These are phyloP conservation scores for Charanyca ferruginea DNA, from an alignment of 2,888 invertebrate genomes.

Conservation along the genomic window DNA sequence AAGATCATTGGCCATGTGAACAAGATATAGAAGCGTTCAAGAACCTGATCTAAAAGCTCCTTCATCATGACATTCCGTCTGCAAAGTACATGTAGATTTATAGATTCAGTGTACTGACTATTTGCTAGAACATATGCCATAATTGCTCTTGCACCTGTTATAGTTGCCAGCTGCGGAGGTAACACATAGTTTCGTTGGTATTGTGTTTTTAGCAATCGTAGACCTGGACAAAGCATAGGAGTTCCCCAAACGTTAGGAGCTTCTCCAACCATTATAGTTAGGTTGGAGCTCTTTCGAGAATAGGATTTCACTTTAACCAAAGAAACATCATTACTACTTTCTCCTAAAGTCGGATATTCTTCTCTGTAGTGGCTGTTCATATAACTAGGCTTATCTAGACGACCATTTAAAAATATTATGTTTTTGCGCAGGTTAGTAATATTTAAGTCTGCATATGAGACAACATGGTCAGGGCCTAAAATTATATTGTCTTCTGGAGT, in stretches of 20 bases:
- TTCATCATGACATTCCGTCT: constrained; percentile 71
- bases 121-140: constrained; percentile 68
- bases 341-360: constrained; percentile 69
- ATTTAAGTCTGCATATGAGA: constrained; percentile 62
- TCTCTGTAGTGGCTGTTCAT: constrained; percentile 63
- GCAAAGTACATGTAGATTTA: constrained; percentile 66
- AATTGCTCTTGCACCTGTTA: constrained; percentile 79
- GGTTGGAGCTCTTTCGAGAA: constrained; percentile 71
- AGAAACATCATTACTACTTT: constrained; percentile 56
- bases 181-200: constrained; percentile 70
- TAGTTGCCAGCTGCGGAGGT: constrained; percentile 80
- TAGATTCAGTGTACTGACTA: constrained; percentile 39
- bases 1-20: constrained; percentile 83
- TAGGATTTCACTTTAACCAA: constrained; percentile 77
- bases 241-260: constrained; percentile 80
- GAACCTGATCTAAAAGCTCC: constrained; percentile 68
- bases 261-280: constrained; percentile 46
- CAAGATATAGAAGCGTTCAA: constrained; percentile 77
- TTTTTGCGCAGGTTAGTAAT: constrained; percentile 74
- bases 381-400: constrained; percentile 71
- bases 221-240: constrained; percentile 45
- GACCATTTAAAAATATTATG: constrained; percentile 76
- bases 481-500: constrained; percentile 55
- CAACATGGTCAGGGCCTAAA: constrained; percentile 17
- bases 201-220: constrained; percentile 6